Conservation (phyloP, 2,888 invertebrate genomes). For the Lagria hirta region DNA sequence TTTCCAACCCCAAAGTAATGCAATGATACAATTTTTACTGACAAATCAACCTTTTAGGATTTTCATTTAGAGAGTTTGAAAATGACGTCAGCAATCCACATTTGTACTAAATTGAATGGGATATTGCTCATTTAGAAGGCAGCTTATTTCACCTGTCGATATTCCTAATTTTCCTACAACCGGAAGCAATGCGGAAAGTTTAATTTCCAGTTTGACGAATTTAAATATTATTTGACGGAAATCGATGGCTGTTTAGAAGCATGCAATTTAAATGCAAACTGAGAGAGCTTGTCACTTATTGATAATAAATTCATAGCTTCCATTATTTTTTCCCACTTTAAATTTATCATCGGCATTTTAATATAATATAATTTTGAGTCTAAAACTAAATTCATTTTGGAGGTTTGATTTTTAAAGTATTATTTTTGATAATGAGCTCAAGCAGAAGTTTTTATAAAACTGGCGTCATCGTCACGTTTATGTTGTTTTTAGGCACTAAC, state of each 20-base stretch:
- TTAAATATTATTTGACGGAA: conserved; percentile 27
- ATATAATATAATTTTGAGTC: no score
- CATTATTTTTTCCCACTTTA: no score
- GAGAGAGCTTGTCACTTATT: conserved; percentile 5
- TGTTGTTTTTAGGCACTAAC: no score
- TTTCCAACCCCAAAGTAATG: no score
- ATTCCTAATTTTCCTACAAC: conserved; percentile 35
- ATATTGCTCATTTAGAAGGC: conserved; percentile 39
- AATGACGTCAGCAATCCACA: conserved; percentile 12
- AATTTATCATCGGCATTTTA: no score
- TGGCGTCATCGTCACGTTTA: no score
- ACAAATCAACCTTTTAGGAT: conserved; percentile 14
- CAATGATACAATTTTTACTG: no score
- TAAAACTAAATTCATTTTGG: no score
- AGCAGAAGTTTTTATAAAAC: no score
- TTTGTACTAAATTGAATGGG: conserved; percentile 34
- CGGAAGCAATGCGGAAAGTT: conserved; percentile 34
- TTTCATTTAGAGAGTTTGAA: conserved; percentile 15
- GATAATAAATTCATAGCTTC: no score
- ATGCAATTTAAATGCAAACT: conserved; percentile 23
- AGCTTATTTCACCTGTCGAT: conserved; percentile 38
- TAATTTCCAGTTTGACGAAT: conserved; percentile 37
- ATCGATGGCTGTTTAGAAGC: conserved; percentile 22
- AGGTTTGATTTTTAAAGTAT: no score
- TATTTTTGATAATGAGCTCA: no score